phyloP scores from a whole-genome alignment of 2,797 vertebrate genomes.

The Acrocephalus scirpaceus region DNA sequence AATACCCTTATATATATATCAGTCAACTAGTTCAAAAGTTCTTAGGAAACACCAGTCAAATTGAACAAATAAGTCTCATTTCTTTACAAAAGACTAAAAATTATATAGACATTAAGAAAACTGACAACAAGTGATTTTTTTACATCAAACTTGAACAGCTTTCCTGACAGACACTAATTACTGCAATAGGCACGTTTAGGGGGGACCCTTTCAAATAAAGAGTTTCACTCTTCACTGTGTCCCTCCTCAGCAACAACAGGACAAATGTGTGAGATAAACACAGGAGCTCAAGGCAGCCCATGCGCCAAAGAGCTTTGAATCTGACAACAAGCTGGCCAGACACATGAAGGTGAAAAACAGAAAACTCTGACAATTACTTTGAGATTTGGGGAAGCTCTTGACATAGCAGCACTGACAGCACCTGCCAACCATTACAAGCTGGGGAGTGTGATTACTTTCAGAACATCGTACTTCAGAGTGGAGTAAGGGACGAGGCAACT shows the following conservation, averaged over 20 bases:
- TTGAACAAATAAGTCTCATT: neutral
- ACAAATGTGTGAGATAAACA: neutral
- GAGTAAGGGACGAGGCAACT: neutral
- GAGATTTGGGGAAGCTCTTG: neutral
- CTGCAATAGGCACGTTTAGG: neutral
- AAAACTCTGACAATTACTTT: neutral
- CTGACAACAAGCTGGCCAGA: neutral
- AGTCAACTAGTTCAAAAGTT: neutral
- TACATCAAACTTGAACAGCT: neutral
- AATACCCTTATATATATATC: neutral
- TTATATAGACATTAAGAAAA: neutral
- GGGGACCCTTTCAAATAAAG: neutral
- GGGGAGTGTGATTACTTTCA: neutral
- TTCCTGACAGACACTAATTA: neutral
- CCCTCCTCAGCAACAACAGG: neutral
- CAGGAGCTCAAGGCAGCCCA: neutral
- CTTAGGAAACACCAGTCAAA: neutral
- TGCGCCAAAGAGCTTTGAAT: neutral
- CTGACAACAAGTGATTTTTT: neutral
- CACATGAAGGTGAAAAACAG: neutral
- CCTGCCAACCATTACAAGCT: neutral
- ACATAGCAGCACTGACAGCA: neutral
- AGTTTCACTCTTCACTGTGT: neutral
- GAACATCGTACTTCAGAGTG: neutral
- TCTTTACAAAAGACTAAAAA: neutral